A percentile compares a stretch with the other conserved stretches of the same genome.
phyloP scores from a whole-genome alignment of 1,140 invertebrate genomes.

The Pogonomyrmex californicus region DNA sequence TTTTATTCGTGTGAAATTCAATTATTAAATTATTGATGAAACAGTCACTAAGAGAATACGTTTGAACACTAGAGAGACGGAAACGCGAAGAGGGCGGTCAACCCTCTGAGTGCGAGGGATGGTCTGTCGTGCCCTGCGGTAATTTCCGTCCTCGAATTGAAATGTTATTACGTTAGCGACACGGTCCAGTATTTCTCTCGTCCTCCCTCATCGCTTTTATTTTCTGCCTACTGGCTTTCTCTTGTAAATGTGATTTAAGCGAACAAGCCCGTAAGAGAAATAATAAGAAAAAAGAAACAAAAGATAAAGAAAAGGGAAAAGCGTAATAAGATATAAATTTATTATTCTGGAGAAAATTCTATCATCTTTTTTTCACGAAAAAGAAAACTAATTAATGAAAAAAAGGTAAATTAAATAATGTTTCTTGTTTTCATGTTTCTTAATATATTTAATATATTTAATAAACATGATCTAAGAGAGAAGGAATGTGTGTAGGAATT shows the following conservation, averaged over 20 bases:
- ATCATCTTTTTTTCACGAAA: not conserved
- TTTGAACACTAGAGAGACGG: constrained; percentile 5
- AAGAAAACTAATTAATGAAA: not conserved
- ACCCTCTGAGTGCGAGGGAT: constrained; percentile 70
- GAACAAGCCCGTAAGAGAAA: not conserved
- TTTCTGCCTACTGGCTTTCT: constrained; percentile 64
- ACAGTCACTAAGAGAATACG: constrained; percentile 22
- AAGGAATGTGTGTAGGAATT: not conserved
- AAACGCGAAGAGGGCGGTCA: constrained; percentile 53
- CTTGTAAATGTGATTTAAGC: constrained; percentile 71
- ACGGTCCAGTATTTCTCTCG: constrained; percentile 77
- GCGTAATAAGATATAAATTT: not conserved
- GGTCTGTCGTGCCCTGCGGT: constrained; percentile 71
- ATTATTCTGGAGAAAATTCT: not conserved
- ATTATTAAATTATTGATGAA: constrained; percentile 8
- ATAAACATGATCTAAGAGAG: not conserved
- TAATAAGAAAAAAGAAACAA: constrained; percentile 20
- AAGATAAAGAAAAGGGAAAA: constrained; percentile 7
- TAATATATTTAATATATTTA: not conserved
- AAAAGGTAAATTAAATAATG: not conserved
- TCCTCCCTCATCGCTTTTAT: constrained; percentile 38
- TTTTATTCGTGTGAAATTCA: not conserved
- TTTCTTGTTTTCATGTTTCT: constrained; percentile 1
- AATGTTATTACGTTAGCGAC: constrained; percentile 86
- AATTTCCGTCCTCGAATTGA: constrained; percentile 86